Evolutionary conservation across 1,140 invertebrate species (phyloP).

Genomic region (Kradibia gibbosae): DNA sequence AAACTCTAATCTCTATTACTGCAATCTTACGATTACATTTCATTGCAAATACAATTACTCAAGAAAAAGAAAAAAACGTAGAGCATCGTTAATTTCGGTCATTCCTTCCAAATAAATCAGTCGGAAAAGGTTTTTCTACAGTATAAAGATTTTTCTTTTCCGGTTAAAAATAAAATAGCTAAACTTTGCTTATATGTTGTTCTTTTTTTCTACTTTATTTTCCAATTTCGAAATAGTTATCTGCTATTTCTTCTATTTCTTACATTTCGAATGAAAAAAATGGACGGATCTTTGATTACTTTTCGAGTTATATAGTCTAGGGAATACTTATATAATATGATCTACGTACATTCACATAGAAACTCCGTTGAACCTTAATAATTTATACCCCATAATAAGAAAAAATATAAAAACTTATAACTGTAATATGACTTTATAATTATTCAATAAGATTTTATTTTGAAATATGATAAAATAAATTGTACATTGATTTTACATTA

Average conservation of each 20-base stretch:
- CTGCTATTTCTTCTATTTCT: conserved; percentile 23
- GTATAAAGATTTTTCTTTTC: no score
- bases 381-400: no score
- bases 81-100: conserved; percentile 37
- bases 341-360: not conserved
- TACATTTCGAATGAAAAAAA: not conserved
- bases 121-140: conserved; percentile 7
- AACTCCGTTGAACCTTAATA: not conserved
- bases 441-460: no score
- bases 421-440: no score
- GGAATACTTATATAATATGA: not conserved
- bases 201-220: conserved; percentile 1
- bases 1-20: no score
- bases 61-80: not conserved
- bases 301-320: not conserved
- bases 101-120: conserved; percentile 22
- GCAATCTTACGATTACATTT: no score
- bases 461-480: no score
- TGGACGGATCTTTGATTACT: conserved; percentile 2
- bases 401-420: no score
- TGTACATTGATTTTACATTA: no score
- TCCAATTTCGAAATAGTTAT: not conserved
- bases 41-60: no score
- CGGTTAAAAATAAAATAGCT: no score
- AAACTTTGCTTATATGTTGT: no score